Conservation (phyloP, 2,888 invertebrate genomes). For the Bibio marci region DNA sequence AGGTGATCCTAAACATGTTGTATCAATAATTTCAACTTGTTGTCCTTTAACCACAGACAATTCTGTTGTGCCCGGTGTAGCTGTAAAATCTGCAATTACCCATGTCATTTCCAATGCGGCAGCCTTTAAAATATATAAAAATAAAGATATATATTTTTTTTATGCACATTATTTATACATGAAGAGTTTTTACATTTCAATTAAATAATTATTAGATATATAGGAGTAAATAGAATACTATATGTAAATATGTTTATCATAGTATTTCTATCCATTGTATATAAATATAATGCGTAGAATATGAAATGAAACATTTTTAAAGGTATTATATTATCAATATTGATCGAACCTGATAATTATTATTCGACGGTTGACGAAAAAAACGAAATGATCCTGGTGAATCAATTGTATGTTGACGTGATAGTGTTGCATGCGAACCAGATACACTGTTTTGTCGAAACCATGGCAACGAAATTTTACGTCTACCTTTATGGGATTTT, state of each 20-base stretch:
- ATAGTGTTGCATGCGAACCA: constrained; percentile 53
- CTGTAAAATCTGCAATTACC: constrained; percentile 73
- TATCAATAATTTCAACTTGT: constrained; percentile 81
- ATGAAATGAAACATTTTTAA: too few species aligned
- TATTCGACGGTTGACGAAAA: constrained; percentile 38
- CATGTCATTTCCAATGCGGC: constrained; percentile 77
- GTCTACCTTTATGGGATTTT: constrained; percentile 50
- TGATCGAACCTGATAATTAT: constrained; percentile 9
- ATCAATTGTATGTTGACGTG: constrained; percentile 80
- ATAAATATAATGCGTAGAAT: too few species aligned
- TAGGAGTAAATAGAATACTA: not conserved
- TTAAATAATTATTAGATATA: not conserved
- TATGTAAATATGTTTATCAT: too few species aligned
- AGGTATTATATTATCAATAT: too few species aligned
- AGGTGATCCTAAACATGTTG: constrained; percentile 41
- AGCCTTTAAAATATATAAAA: constrained; percentile 31
- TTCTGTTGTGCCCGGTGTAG: constrained; percentile 59
- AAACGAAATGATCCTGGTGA: constrained; percentile 75
- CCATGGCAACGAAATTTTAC: constrained; percentile 83
- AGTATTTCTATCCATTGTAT: too few species aligned
- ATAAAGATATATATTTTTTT: not conserved
- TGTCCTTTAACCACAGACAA: constrained; percentile 77
- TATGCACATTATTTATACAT: not conserved
- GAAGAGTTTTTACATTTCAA: not conserved
- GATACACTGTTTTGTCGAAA: constrained; percentile 67